These are phyloP conservation scores for Atrina japonica DNA, from an alignment of 2,888 invertebrate species.

Conservation along the genomic window DNA sequence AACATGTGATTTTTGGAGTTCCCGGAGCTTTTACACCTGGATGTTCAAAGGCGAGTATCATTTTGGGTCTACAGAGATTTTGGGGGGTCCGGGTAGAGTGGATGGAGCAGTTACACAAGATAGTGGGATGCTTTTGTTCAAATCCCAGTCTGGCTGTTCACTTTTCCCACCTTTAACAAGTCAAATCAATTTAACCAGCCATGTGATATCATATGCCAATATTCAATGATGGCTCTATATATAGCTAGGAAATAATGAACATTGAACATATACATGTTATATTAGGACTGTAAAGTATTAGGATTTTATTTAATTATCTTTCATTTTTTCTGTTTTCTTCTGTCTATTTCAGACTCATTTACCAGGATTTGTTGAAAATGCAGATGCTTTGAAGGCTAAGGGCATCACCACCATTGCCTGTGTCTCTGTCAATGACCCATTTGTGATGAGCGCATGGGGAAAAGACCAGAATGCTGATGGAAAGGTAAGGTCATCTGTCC, in stretches of 20 bases:
- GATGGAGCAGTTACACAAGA: not conserved
- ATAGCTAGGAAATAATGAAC: too few species aligned
- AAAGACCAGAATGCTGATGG: slow-evolving; percentile 88
- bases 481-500: slow-evolving; percentile 85
- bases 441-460: slow-evolving; percentile 97
- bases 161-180: not conserved
- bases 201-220: too few species aligned
- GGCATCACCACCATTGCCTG: slow-evolving; percentile 88
- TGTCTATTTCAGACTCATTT: slow-evolving; percentile 85
- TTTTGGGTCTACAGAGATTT: not conserved
- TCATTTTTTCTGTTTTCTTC: too few species aligned
- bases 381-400: slow-evolving; percentile 86
- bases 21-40: slow-evolving; percentile 98
- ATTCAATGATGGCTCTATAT: too few species aligned
- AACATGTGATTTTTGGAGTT: slow-evolving; percentile 93
- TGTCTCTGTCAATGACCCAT: slow-evolving; percentile 96
- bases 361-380: slow-evolving; percentile 91
- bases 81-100: too few species aligned
- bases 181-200: not conserved
- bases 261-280: too few species aligned
- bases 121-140: not conserved
- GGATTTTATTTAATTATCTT: too few species aligned
- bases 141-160: too few species aligned
- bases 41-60: slow-evolving; percentile 87
- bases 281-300: too few species aligned